Conservation (phyloP, 2,888 invertebrate genomes). For the Drosophila monieri region DNA sequence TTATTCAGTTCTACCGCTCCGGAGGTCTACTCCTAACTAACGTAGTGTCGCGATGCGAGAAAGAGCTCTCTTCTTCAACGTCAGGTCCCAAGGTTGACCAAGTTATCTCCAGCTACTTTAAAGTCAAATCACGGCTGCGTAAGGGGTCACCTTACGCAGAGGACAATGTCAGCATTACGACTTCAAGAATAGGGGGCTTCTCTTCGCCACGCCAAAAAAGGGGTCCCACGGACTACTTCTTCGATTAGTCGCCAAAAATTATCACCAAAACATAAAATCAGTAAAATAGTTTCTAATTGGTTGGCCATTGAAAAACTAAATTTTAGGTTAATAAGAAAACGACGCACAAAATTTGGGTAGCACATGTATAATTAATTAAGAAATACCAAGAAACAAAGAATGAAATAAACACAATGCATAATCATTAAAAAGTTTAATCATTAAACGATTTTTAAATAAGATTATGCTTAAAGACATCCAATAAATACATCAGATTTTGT, state of each 20-base stretch:
- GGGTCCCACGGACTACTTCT: slow-evolving; percentile 9
- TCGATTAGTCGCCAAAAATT: slow-evolving; percentile 6
- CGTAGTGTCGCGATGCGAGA: slow-evolving; percentile 52
- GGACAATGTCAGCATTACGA: slow-evolving; percentile 14
- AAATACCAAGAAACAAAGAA: too few relatives aligned
- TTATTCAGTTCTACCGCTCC: slow-evolving; percentile 63
- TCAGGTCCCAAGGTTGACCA: slow-evolving; percentile 50
- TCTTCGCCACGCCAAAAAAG: neutral
- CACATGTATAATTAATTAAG: too few relatives aligned
- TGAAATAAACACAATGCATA: too few relatives aligned
- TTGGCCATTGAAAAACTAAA: too few relatives aligned
- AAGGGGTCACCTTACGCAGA: slow-evolving; percentile 18
- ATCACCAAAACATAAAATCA: too few relatives aligned
- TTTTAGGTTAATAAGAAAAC: too few relatives aligned
- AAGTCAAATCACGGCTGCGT: slow-evolving; percentile 30
- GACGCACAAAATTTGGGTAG: too few relatives aligned
- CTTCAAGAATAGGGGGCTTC: slow-evolving; percentile 17
- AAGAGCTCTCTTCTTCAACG: slow-evolving; percentile 40
- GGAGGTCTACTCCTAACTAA: slow-evolving; percentile 64
- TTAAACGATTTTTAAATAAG: too few relatives aligned
- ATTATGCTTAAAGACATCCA: too few relatives aligned
- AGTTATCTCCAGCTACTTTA: slow-evolving; percentile 48
- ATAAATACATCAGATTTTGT: too few relatives aligned
- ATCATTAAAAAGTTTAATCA: too few relatives aligned
- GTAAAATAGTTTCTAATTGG: too few relatives aligned